A percentile compares a stretch with the other conserved stretches of the same genome.
phyloP scores from a whole-genome alignment of 2,113 vertebrate species.

The Tapirus terrestris region DNA sequence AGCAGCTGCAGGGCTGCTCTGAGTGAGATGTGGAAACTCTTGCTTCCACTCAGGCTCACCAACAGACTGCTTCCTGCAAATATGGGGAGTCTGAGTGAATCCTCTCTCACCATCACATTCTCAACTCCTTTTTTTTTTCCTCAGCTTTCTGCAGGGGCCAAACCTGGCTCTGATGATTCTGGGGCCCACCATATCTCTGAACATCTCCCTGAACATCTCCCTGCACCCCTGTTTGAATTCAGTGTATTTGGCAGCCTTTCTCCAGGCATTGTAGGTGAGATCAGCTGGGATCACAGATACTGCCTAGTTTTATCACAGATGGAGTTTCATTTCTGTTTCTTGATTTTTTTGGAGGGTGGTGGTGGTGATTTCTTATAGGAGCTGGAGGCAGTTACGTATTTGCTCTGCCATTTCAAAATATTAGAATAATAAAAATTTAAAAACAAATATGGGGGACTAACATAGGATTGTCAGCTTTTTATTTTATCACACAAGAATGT shows the following conservation, averaged over 20 bases:
- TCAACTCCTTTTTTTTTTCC: neutral
- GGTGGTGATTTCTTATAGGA: neutral
- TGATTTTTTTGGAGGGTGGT: neutral
- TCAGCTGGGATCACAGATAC: neutral
- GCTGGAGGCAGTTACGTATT: neutral
- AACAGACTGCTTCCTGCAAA: neutral
- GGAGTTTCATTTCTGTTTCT: neutral
- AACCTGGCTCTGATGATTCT: neutral
- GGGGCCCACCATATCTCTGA: neutral
- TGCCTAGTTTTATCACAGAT: neutral
- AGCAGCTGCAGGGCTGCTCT: accelerated
- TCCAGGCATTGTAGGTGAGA: neutral
- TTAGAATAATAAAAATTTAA: neutral
- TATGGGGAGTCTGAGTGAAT: accelerated
- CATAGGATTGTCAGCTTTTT: neutral
- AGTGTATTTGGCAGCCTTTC: neutral
- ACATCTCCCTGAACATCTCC: neutral
- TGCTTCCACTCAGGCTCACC: neutral
- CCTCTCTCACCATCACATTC: neutral
- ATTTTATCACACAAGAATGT: neutral
- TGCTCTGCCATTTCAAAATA: neutral
- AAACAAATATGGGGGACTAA: neutral
- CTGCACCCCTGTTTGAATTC: no score
- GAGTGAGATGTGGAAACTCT: accelerated
- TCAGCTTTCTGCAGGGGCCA: neutral